phyloP scores from a whole-genome alignment of 2,888 invertebrate genomes.

The Beris chalybata region DNA sequence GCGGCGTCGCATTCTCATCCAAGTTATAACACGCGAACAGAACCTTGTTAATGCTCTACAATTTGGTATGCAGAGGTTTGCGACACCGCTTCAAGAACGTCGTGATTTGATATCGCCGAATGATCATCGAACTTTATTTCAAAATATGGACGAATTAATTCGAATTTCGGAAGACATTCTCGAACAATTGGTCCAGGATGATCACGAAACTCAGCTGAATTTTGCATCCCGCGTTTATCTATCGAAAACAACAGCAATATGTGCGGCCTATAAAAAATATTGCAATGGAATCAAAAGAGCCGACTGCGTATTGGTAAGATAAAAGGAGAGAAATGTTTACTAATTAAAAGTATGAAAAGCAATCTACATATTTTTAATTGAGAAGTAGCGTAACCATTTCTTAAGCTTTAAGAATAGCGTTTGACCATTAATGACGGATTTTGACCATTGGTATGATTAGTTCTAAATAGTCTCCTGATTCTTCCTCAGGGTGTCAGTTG shows the following conservation, averaged over 20 bases:
- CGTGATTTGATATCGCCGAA: constrained; percentile 74
- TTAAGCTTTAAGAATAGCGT: too few relatives aligned
- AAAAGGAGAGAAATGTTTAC: constrained; percentile 1
- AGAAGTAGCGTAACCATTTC: too few relatives aligned
- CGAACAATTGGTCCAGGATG: constrained; percentile 73
- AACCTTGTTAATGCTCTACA: constrained; percentile 77
- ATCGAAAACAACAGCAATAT: constrained; percentile 72
- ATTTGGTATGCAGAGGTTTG: constrained; percentile 77
- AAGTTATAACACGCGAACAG: constrained; percentile 75
- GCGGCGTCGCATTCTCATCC: constrained; percentile 72
- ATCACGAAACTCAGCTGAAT: constrained; percentile 71
- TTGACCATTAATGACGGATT: too few relatives aligned
- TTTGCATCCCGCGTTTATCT: constrained; percentile 72
- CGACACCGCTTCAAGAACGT: constrained; percentile 72
- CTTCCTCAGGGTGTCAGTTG: too few relatives aligned
- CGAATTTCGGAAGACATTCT: constrained; percentile 79
- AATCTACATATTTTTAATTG: background rate
- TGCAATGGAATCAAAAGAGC: constrained; percentile 82
- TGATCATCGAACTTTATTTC: constrained; percentile 79
- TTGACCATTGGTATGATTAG: too few relatives aligned
- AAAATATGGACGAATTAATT: constrained; percentile 79
- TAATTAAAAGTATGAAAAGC: background rate
- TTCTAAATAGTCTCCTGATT: too few relatives aligned
- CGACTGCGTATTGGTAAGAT: constrained; percentile 74
- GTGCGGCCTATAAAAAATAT: constrained; percentile 78